A percentile compares a stretch with the other conserved stretches of the same genome.
These are phyloP conservation scores for Eudorcas thomsonii DNA, from an alignment of 2,113 vertebrate species.

Conservation along the genomic window DNA sequence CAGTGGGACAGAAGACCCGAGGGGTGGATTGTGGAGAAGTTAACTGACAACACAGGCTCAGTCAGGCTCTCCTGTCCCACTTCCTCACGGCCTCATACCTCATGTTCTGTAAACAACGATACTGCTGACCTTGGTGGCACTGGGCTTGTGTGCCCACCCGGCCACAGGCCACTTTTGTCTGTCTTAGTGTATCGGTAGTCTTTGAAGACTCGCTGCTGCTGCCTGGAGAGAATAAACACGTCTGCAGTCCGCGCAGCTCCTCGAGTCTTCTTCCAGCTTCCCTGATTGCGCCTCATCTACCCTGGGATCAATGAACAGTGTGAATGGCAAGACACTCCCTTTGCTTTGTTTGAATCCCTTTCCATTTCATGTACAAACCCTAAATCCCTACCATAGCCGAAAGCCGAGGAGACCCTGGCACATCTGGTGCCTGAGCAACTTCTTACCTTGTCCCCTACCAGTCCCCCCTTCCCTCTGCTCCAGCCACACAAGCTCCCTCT, in stretches of 20 bases:
- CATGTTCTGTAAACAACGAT: too few relatives aligned
- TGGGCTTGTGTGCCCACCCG: not conserved
- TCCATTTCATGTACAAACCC: not conserved
- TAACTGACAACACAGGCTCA: not conserved
- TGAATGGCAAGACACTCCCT: not conserved
- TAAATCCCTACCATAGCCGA: not conserved
- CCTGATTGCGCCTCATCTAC: not conserved
- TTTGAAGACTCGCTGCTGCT: not conserved
- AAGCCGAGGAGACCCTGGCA: not conserved
- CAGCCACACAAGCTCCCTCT: not conserved
- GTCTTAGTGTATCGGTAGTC: not conserved
- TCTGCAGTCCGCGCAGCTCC: fast-evolving
- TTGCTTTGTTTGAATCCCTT: not conserved
- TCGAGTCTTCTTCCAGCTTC: not conserved
- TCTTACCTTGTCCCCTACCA: not conserved
- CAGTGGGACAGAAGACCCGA: not conserved
- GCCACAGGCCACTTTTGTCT: not conserved
- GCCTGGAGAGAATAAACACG: not conserved
- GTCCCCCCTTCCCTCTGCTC: not conserved
- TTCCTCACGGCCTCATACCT: too few relatives aligned
- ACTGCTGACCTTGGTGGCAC: not conserved
- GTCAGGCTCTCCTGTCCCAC: not conserved
- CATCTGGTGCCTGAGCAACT: not conserved
- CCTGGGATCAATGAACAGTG: not conserved
- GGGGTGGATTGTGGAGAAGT: not conserved